Evolutionary conservation across 1,140 invertebrate species (phyloP).

Genomic region (Drosophila sucinea): DNA sequence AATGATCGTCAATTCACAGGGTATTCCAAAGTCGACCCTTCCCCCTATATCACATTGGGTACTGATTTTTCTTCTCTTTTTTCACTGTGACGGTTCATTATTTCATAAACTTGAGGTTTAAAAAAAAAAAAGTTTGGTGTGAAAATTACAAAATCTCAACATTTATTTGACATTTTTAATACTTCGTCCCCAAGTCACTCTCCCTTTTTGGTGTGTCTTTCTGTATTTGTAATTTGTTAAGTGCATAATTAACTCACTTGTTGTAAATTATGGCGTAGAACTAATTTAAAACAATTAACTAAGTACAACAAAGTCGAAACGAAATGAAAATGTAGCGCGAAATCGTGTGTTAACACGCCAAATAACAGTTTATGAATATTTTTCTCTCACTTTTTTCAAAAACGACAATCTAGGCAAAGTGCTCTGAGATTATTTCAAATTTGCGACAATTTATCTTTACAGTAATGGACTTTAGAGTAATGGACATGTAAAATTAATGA

Average conservation of each 20-base stretch:
- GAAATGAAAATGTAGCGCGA: constrained; percentile 31
- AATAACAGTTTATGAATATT: constrained; percentile 8
- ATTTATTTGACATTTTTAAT: constrained; percentile 65
- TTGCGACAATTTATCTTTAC: not conserved
- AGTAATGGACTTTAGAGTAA: too few relatives aligned
- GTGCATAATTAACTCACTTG: constrained; percentile 52
- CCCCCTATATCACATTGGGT: not conserved
- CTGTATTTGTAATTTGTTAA: constrained; percentile 15
- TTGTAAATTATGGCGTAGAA: constrained; percentile 19
- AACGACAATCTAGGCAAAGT: not conserved
- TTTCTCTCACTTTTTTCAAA: constrained; percentile 7
- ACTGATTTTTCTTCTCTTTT: constrained; percentile 24
- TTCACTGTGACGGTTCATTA: constrained; percentile 55
- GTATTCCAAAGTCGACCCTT: not conserved
- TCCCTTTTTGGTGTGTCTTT: not conserved
- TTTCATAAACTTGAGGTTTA: constrained; percentile 53
- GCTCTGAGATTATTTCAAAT: not conserved
- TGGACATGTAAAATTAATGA: too few relatives aligned
- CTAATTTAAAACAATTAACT: constrained; percentile 68
- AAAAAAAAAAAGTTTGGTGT: constrained; percentile 26
- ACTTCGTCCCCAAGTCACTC: constrained; percentile 18
- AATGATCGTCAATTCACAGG: not conserved
- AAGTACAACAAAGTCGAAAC: not conserved
- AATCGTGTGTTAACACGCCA: constrained; percentile 56
- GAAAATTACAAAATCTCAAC: constrained; percentile 61